Evolutionary conservation across 53 echinoderm and acorn worm genomes (phyloP).

Genomic region (Echinarachnius parma): DNA sequence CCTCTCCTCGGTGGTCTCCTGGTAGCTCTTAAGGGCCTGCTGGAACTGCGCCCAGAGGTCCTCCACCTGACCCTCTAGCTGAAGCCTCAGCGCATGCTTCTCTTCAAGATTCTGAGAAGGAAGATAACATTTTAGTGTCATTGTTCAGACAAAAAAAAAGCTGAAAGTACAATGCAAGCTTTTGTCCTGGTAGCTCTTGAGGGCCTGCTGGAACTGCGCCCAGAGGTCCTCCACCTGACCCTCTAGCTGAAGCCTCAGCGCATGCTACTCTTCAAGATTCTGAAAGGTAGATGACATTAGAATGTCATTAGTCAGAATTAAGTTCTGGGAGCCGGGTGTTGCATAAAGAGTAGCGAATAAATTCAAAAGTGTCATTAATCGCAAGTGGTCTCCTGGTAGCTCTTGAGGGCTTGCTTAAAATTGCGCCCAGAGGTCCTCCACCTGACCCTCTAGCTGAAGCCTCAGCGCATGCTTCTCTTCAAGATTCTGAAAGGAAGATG

Average conservation of each 20-base stretch:
- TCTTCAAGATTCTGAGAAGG: conserved; percentile 86
- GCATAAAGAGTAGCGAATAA: too few species aligned
- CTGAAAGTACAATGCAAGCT: too few species aligned
- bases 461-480: conserved; percentile 96
- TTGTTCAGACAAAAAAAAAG: not conserved
- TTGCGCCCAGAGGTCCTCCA: conserved; percentile 97
- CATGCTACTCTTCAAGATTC: conserved; percentile 98
- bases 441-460: conserved; percentile 94
- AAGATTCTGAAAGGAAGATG: conserved; percentile 75
- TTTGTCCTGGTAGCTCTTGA: not conserved
- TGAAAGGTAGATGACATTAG: too few species aligned
- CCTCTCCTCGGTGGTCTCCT: conserved; percentile 96
- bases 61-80: conserved; percentile 96
- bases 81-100: conserved; percentile 92
- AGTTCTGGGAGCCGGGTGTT: too few species aligned
- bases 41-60: conserved; percentile 99
- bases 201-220: conserved; percentile 95
- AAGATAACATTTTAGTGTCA: too few species aligned
- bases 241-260: conserved; percentile 89
- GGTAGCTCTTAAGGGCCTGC: conserved; percentile 95
- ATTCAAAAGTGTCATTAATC: too few species aligned
- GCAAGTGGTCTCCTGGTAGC: conserved; percentile 97
- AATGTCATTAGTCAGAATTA: too few species aligned
- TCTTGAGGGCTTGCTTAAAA: conserved; percentile 97
- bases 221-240: conserved; percentile 97